These are phyloP conservation scores for Drosophila leonis DNA, from an alignment of 2,888 invertebrate species.

Conservation along the genomic window DNA sequence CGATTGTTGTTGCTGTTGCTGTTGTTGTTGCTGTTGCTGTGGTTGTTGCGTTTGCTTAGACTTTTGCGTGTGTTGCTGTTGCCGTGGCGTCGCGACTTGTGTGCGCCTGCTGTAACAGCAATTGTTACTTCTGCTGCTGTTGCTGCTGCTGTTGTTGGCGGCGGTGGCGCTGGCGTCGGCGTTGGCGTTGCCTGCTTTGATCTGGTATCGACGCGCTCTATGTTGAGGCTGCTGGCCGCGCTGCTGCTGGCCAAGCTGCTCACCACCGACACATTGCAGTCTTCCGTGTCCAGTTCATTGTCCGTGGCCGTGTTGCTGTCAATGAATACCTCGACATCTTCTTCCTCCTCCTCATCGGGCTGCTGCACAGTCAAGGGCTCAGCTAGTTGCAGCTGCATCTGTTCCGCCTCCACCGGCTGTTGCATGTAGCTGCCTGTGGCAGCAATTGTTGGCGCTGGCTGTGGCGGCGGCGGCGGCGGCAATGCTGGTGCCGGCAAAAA, in stretches of 20 bases:
- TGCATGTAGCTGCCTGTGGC: conserved; percentile 14
- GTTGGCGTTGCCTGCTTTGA: conserved; percentile 15
- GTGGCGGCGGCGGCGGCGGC: conserved; percentile 11
- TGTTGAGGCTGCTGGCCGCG: conserved; percentile 66
- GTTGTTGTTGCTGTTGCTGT: conserved; percentile 12
- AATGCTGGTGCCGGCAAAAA: conserved; percentile 77
- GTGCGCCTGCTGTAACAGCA: conserved; percentile 2
- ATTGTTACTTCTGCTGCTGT: conserved; percentile 15
- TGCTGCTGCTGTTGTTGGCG: not conserved
- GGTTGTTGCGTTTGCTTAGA: conserved; percentile 16
- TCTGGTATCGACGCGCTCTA: conserved; percentile 54
- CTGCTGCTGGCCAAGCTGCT: conserved; percentile 72
- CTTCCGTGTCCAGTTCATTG: conserved; percentile 60
- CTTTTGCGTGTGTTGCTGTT: conserved; percentile 21
- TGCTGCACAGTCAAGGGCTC: not conserved
- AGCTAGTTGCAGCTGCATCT: not conserved
- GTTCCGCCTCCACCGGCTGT: conserved; percentile 6
- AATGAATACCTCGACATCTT: conserved; percentile 82
- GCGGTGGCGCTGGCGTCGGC: not conserved
- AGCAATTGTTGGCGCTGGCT: conserved; percentile 15
- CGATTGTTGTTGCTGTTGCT: conserved; percentile 6
- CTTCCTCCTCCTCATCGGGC: conserved; percentile 65
- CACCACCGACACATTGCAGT: conserved; percentile 73
- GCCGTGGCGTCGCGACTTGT: conserved; percentile 30
- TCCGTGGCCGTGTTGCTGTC: conserved; percentile 80